Conservation (phyloP, 1,140 invertebrate species). For the Cherax destructor region DNA sequence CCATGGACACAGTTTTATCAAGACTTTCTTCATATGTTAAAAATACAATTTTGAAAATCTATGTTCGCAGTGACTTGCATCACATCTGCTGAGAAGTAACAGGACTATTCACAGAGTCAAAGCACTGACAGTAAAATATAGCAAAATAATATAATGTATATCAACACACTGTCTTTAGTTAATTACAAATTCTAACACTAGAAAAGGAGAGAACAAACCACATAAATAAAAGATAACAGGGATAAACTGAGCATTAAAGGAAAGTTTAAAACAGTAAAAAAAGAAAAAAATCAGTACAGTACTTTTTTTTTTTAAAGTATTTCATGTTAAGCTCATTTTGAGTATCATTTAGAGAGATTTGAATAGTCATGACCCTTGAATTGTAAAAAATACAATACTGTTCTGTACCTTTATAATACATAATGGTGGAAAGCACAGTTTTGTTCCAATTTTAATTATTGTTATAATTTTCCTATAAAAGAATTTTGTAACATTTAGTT, state of each 20-base stretch:
- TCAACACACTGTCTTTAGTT: not conserved
- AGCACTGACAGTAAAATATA: not conserved
- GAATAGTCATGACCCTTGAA: not conserved
- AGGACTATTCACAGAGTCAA: not conserved
- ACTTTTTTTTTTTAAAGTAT: not conserved
- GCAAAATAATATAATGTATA: not conserved
- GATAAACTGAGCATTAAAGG: not conserved
- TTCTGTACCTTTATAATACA: too few species aligned
- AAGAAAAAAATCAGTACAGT: not conserved
- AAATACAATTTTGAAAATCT: not conserved
- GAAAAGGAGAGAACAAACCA: not conserved
- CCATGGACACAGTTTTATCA: not conserved
- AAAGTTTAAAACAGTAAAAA: not conserved
- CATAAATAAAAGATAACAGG: not conserved
- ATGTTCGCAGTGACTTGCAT: not conserved
- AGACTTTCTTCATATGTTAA: not conserved
- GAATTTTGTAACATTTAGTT: not conserved
- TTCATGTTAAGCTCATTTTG: not conserved
- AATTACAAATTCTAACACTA: too few species aligned
- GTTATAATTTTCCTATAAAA: not conserved
- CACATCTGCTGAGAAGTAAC: not conserved
- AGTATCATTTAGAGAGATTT: not conserved
- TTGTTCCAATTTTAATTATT: not conserved
- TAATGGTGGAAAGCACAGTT: not conserved
- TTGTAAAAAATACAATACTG: not conserved